A percentile compares a stretch with the other conserved stretches of the same genome.
Evolutionary conservation across 2,888 invertebrate genomes (phyloP).

Genomic region (Exocentrus adspersus): DNA sequence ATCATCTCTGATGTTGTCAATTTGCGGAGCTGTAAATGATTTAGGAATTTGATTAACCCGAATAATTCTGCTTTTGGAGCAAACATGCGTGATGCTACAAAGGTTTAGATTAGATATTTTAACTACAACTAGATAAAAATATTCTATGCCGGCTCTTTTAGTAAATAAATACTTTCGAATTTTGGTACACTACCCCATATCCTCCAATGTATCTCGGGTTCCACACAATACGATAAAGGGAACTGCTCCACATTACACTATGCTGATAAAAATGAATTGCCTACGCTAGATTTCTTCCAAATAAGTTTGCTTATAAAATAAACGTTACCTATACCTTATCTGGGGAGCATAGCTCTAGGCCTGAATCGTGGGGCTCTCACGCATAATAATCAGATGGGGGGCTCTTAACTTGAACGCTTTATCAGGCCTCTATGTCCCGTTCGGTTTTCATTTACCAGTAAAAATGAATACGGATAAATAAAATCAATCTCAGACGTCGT

Average conservation of each 20-base stretch:
- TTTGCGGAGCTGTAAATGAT: constrained; percentile 16
- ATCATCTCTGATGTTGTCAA: constrained; percentile 19
- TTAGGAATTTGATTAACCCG: constrained; percentile 21
- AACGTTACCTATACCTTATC: constrained; percentile 6
- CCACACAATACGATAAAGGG: no score
- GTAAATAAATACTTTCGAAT: no score
- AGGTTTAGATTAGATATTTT: neutral
- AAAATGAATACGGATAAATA: neutral
- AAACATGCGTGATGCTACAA: neutral
- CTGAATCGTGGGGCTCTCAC: constrained; percentile 7
- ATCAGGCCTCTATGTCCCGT: neutral
- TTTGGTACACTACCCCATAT: no score
- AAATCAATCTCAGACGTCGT: neutral
- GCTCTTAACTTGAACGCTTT: neutral
- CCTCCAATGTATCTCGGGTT: no score
- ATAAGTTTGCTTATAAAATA: constrained; percentile 10
- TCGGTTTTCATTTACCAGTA: neutral
- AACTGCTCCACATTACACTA: no score
- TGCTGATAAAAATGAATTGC: constrained; percentile 11
- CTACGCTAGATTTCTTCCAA: neutral
- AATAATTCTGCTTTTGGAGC: neutral
- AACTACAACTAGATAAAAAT: no score
- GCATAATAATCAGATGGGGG: constrained; percentile 7
- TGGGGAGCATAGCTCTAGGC: neutral
- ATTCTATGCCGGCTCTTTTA: no score